These are phyloP conservation scores for Choristoneura rosaceana DNA, from an alignment of 2,888 invertebrate species.

Conservation along the genomic window DNA sequence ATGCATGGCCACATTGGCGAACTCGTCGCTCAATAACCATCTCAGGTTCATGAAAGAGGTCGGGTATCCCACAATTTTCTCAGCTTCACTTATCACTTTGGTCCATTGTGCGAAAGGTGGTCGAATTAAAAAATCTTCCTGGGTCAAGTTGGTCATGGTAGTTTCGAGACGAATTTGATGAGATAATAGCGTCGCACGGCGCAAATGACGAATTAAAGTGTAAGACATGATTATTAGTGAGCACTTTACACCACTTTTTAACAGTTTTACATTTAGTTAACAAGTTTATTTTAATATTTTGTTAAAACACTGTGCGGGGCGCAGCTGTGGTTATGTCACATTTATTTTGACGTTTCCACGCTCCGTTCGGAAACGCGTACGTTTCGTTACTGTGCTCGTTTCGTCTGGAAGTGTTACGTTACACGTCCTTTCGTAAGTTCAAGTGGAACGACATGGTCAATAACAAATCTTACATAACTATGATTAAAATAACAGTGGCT, in stretches of 20 bases:
- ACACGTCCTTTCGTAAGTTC: conserved; percentile 1
- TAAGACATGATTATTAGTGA: conserved; percentile 68
- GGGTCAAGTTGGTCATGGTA: conserved; percentile 74
- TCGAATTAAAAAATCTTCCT: conserved; percentile 76
- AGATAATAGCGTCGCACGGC: conserved; percentile 66
- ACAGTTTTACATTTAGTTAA: conserved; percentile 58
- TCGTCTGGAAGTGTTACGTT: conserved; percentile 20
- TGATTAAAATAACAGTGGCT: neutral
- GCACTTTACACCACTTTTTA: conserved; percentile 42
- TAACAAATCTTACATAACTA: conserved; percentile 8
- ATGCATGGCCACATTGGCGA: conserved; percentile 85
- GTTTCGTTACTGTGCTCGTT: conserved; percentile 11
- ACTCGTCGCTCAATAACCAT: conserved; percentile 87
- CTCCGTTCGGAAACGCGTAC: conserved; percentile 31
- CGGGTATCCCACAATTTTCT: conserved; percentile 84
- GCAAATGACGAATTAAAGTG: conserved; percentile 71
- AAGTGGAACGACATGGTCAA: conserved; percentile 2
- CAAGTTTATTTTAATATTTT: conserved; percentile 44
- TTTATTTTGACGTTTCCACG: conserved; percentile 63
- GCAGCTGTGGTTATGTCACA: conserved; percentile 60
- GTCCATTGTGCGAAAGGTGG: conserved; percentile 78
- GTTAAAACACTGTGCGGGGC: conserved; percentile 52
- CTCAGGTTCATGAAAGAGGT: conserved; percentile 86
- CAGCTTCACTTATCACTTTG: conserved; percentile 80
- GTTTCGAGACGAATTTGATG: conserved; percentile 73